These are phyloP conservation scores for Chironomus riparius DNA, from an alignment of 2,888 invertebrate species.

Conservation along the genomic window DNA sequence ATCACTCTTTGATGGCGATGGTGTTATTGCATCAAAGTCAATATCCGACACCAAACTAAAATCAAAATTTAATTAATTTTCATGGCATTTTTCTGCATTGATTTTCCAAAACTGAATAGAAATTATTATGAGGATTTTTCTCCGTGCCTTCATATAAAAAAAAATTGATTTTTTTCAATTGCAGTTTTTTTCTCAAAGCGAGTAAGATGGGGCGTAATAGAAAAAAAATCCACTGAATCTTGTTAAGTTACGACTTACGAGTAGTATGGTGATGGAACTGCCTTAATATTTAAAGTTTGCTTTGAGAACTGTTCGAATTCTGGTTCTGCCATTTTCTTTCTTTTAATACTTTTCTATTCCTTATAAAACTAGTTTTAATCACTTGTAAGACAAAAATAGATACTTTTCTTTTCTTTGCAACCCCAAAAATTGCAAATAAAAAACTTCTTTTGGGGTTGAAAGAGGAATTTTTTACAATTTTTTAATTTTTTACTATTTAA, in stretches of 20 bases:
- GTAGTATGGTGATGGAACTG: constrained; percentile 71
- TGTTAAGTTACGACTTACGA: constrained; percentile 56
- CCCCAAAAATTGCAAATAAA: not conserved
- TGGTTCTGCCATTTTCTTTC: constrained; percentile 70
- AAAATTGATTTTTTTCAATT: not conserved
- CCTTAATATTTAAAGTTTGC: constrained; percentile 18
- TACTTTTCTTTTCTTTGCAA: not conserved
- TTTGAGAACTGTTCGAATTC: constrained; percentile 88
- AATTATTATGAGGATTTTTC: not conserved
- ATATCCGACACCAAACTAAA: constrained; percentile 77
- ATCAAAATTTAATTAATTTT: not conserved
- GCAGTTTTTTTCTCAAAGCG: not conserved
- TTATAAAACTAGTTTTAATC: not conserved
- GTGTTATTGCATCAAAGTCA: constrained; percentile 51
- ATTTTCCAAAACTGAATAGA: not conserved
- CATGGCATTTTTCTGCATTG: not conserved
- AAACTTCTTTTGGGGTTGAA: not conserved
- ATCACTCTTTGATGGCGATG: constrained; percentile 67
- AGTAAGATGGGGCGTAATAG: not conserved
- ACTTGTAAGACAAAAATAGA: no score
- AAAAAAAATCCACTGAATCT: not conserved
- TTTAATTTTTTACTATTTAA: not conserved
- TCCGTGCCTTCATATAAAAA: not conserved
- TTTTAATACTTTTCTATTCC: not conserved
- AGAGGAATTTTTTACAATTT: not conserved